A percentile compares a stretch with the other conserved stretches of the same genome.
Conservation (phyloP, 2,888 invertebrate genomes). For the Eilema caniola region DNA sequence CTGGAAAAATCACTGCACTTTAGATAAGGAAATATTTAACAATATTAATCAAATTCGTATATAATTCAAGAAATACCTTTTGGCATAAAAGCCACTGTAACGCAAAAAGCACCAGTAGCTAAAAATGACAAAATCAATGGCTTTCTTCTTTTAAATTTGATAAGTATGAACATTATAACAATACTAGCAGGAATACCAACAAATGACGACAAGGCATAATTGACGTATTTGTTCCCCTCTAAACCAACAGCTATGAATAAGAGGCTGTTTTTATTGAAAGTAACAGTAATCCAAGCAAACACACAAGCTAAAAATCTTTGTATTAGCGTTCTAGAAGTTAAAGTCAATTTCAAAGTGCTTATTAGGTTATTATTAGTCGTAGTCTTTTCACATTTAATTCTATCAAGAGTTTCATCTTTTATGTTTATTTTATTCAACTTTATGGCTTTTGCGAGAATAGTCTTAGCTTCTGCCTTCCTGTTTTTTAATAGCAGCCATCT, state of each 20-base stretch:
- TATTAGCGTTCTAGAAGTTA: slow-evolving; percentile 58
- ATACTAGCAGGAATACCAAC: not conserved
- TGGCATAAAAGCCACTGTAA: not conserved
- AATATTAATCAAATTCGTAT: not conserved
- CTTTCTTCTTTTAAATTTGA: not conserved
- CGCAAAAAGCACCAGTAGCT: not conserved
- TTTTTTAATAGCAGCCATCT: slow-evolving; percentile 93
- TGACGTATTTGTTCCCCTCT: not conserved
- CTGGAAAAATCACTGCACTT: not conserved
- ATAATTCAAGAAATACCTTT: slow-evolving; percentile 15
- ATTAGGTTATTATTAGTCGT: slow-evolving; percentile 44
- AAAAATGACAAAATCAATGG: not conserved
- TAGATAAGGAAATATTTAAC: not conserved
- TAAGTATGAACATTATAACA: not conserved
- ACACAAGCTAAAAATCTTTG: slow-evolving; percentile 62
- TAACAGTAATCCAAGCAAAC: slow-evolving; percentile 64
- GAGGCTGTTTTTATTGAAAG: slow-evolving; percentile 88
- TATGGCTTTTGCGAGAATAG: slow-evolving; percentile 84
- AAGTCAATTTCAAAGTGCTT: slow-evolving; percentile 20
- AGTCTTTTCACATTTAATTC: slow-evolving; percentile 65
- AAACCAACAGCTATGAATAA: slow-evolving; percentile 79
- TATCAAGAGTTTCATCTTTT: slow-evolving; percentile 68
- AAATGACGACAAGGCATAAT: not conserved
- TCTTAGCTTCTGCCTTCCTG: slow-evolving; percentile 64
- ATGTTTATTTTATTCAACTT: slow-evolving; percentile 86